A percentile compares a stretch with the other conserved stretches of the same genome.
Conservation (phyloP, 2,888 invertebrate genomes). For the Arctia plantaginis region DNA sequence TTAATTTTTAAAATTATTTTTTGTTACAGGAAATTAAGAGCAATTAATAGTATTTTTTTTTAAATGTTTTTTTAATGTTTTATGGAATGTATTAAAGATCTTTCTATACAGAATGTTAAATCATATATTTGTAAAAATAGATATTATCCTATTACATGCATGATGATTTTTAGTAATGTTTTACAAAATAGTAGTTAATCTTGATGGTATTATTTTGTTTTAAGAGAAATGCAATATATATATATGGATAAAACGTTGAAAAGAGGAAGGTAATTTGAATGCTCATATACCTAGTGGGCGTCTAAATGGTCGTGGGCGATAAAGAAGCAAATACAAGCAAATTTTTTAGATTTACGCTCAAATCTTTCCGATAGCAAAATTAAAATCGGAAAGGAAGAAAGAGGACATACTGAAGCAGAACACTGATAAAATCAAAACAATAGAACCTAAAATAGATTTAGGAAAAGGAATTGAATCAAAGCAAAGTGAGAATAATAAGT, state of each 20-base stretch:
- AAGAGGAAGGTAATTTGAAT: not conserved
- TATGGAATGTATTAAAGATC: no score
- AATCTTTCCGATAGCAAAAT: not conserved
- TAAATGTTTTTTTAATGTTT: no score
- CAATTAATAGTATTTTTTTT: no score
- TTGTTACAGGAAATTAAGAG: no score
- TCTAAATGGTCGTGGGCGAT: not conserved
- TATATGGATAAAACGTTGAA: slow-evolving; percentile 6
- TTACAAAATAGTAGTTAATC: not conserved
- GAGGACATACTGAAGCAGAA: no score
- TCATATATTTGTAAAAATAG: no score
- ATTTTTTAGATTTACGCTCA: not conserved
- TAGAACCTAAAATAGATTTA: not conserved
- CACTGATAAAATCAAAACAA: no score
- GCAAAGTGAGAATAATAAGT: not conserved
- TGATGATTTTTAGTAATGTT: not conserved
- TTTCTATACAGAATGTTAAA: no score
- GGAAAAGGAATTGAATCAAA: not conserved
- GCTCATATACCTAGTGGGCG: not conserved
- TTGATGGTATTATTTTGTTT: not conserved
- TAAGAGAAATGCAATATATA: slow-evolving; percentile 3
- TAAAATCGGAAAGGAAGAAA: not conserved
- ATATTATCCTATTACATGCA: no score
- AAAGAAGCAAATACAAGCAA: not conserved
- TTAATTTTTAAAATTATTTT: no score